Conservation (phyloP, 2,888 invertebrate species). For the Molorchus minor region DNA sequence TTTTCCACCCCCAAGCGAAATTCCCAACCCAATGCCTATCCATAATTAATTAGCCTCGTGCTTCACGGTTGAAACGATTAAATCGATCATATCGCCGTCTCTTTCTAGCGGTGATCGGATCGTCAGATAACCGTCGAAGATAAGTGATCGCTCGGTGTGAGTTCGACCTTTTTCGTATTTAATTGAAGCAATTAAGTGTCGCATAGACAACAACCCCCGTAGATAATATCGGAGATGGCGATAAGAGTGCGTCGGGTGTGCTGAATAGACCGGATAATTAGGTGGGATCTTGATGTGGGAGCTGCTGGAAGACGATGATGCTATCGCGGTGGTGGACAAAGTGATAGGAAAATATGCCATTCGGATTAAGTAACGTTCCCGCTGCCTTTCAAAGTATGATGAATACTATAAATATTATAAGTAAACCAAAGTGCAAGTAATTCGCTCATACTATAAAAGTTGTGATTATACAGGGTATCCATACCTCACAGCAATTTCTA, state of each 20-base stretch:
- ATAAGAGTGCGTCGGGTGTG: constrained; percentile 53
- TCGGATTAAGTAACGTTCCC: too few species aligned
- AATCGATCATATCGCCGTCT: constrained; percentile 54
- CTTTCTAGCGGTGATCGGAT: constrained; percentile 55
- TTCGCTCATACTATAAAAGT: too few species aligned
- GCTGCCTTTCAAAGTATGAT: too few species aligned
- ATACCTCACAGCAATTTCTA: too few species aligned
- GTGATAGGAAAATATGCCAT: too few species aligned
- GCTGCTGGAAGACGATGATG: constrained; percentile 47
- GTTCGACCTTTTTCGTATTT: constrained; percentile 62
- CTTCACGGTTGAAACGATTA: constrained; percentile 53
- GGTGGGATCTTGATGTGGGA: constrained; percentile 53
- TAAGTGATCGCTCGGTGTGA: constrained; percentile 58
- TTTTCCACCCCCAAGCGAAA: background rate
- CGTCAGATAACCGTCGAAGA: constrained; percentile 57
- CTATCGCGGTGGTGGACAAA: constrained; percentile 47
- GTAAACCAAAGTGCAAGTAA: too few species aligned
- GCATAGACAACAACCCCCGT: constrained; percentile 60
- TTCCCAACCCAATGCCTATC: constrained; percentile 43
- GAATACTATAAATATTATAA: too few species aligned
- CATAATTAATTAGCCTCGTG: constrained; percentile 58
- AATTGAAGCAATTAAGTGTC: constrained; percentile 63
- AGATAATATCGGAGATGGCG: constrained; percentile 58
- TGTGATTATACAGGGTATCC: too few species aligned
- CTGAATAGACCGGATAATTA: constrained; percentile 56